Evolutionary conservation across 2,888 invertebrate species (phyloP).

Genomic region (Heliconius sara): DNA sequence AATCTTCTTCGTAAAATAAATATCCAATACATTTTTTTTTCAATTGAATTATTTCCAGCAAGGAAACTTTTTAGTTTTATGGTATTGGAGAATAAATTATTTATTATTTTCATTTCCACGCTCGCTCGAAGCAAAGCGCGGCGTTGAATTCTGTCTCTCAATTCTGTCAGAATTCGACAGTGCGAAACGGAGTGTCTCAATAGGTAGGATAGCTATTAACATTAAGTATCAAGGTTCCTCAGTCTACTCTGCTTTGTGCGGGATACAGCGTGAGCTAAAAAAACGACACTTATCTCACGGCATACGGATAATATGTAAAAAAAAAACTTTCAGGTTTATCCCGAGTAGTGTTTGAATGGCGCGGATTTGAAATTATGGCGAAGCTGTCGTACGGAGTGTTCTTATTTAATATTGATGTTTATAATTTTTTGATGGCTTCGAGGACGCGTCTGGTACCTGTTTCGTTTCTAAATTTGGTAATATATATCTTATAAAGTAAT

Average conservation of each 20-base stretch:
- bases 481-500: no score
- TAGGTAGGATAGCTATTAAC: no score
- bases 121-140: no score
- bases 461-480: conserved; percentile 44
- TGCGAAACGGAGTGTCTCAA: no score
- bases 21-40: no score
- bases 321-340: not conserved
- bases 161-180: not conserved
- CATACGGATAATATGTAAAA: no score
- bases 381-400: conserved; percentile 48
- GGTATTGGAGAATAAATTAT: no score
- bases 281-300: no score
- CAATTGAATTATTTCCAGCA: no score
- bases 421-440: conserved; percentile 35
- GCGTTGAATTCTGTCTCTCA: not conserved
- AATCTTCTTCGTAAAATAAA: no score
- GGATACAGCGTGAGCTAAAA: not conserved
- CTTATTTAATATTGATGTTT: conserved; percentile 42
- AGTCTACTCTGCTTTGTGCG: not conserved
- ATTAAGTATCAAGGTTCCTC: not conserved
- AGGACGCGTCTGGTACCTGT: conserved; percentile 35
- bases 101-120: no score
- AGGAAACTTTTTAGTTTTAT: no score
- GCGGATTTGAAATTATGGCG: conserved; percentile 50
- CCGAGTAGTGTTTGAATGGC: not conserved